A percentile compares a stretch with the other conserved stretches of the same genome.
Conservation (phyloP, 2,113 vertebrate species). For the Callorhinus ursinus region DNA sequence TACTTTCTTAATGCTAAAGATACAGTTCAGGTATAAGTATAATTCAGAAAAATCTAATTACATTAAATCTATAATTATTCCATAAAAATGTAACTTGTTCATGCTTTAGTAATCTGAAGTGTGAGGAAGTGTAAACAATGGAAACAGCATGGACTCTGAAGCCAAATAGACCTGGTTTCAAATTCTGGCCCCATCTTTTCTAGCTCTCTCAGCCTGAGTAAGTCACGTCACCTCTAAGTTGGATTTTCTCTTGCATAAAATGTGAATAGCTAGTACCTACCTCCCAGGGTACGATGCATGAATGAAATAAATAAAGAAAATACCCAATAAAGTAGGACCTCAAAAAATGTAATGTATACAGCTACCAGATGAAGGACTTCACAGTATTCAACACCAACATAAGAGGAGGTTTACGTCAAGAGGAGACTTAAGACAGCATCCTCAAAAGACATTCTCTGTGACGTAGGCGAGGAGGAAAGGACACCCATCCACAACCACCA, state of each 20-base stretch:
- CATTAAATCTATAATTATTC: not conserved
- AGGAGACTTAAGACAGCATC: not conserved
- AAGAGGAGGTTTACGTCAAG: not conserved
- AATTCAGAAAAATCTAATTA: conserved; percentile 36
- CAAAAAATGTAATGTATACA: not conserved
- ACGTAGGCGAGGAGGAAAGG: not conserved
- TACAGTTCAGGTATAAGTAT: not conserved
- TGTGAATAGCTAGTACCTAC: not conserved
- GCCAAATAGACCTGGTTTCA: conserved; percentile 33
- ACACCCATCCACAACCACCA: conserved; percentile 17
- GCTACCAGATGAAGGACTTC: not conserved
- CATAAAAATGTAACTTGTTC: not conserved
- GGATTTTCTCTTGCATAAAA: not conserved
- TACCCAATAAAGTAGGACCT: not conserved
- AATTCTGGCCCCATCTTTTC: conserved; percentile 14
- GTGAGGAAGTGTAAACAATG: not conserved
- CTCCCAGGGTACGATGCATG: not conserved
- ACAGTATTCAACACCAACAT: not conserved
- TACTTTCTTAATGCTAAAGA: conserved; percentile 42
- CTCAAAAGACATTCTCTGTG: conserved; percentile 9
- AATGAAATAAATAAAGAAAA: conserved; percentile 25
- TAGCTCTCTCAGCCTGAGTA: conserved; percentile 37
- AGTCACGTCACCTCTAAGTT: not conserved
- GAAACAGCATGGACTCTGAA: not conserved
- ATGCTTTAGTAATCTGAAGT: conserved; percentile 30